Conservation (phyloP, 2,113 vertebrate species). For the Ciconia boyciana region DNA sequence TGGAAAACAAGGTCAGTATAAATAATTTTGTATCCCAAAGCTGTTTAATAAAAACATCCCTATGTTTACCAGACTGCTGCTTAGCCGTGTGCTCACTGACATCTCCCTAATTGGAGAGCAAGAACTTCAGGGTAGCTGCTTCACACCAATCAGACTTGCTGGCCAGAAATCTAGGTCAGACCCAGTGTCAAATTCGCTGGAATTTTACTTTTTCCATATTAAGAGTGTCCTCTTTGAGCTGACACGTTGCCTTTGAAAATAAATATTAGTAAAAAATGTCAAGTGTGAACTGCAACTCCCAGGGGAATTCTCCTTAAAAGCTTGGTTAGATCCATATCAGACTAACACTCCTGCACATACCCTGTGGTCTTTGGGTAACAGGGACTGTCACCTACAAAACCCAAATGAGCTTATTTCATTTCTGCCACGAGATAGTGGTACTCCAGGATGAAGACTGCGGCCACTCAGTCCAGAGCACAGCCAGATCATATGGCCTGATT, state of each 20-base stretch:
- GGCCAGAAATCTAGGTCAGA: conserved; percentile 3
- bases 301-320: background rate
- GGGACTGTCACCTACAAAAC: background rate
- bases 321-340: background rate
- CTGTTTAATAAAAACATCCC: conserved; percentile 68
- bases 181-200: background rate
- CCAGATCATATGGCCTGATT: fast-evolving
- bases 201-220: background rate
- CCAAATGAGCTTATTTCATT: background rate
- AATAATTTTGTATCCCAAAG: conserved; percentile 66
- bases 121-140: background rate
- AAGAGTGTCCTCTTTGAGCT: background rate
- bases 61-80: conserved; percentile 63
- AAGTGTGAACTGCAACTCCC: background rate
- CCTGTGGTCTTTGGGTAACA: background rate
- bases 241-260: background rate
- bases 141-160: background rate
- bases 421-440: background rate
- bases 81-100: conserved; percentile 39
- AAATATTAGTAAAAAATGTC: background rate
- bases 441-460: background rate
- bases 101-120: conserved; percentile 57
- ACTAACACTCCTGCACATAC: background rate
- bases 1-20: conserved; percentile 65
- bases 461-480: background rate